Evolutionary conservation across 2,888 invertebrate species (phyloP).

Genomic region (Onchidella celtica): DNA sequence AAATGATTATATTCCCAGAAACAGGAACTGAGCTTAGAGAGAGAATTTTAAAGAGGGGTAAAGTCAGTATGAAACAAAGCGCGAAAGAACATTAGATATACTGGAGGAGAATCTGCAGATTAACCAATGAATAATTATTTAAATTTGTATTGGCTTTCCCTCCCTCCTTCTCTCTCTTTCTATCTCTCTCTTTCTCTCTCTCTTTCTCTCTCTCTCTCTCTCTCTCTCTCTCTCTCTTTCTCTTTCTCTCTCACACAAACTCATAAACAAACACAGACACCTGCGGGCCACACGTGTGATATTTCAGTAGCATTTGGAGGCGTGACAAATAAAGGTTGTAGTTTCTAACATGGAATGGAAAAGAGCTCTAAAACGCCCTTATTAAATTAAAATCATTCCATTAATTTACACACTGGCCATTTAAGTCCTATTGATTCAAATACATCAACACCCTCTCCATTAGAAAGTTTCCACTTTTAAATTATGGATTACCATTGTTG

Average conservation of each 20-base stretch:
- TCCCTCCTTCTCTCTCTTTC: not conserved
- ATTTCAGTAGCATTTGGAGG: too few relatives aligned
- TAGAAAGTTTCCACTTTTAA: too few relatives aligned
- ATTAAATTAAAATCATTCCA: too few relatives aligned
- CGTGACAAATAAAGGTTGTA: too few relatives aligned
- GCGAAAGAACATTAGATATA: too few relatives aligned
- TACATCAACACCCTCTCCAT: too few relatives aligned
- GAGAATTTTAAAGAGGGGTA: not conserved
- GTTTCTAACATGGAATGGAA: too few relatives aligned
- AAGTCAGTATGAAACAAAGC: not conserved
- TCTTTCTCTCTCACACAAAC: not conserved
- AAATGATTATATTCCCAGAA: too few relatives aligned
- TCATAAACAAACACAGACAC: not conserved
- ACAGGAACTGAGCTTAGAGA: not conserved
- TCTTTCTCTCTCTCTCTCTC: conserved; percentile 17
- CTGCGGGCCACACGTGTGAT: not conserved
- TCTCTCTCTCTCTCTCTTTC: conserved; percentile 33
- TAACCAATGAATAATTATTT: not conserved
- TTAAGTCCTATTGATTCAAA: too few relatives aligned
- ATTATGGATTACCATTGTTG: too few relatives aligned
- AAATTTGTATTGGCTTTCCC: not conserved
- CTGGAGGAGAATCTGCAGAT: not conserved
- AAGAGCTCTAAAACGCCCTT: too few relatives aligned
- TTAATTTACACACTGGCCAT: too few relatives aligned
- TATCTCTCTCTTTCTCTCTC: not conserved